These are phyloP conservation scores for Phymatocera aterrima DNA, from an alignment of 2,888 invertebrate genomes.

Conservation along the genomic window DNA sequence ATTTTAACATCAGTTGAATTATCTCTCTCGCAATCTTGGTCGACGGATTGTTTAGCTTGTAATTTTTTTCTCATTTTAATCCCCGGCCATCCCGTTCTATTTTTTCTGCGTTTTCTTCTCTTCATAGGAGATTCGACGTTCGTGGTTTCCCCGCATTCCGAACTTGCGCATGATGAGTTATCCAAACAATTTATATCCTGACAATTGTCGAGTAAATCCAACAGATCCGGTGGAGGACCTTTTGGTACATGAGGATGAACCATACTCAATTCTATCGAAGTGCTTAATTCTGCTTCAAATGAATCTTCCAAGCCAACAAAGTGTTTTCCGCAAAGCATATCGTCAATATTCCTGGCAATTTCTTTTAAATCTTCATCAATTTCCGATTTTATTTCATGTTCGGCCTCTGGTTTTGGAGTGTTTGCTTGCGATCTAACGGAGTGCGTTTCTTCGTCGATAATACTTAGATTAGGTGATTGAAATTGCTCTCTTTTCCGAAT, in stretches of 20 bases:
- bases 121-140: constrained; percentile 70
- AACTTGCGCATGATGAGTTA: constrained; percentile 71
- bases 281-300: constrained; percentile 69
- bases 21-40: constrained; percentile 53
- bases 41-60: constrained; percentile 55
- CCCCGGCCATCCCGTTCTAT: constrained; percentile 89
- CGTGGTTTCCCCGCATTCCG: constrained; percentile 68
- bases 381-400: constrained; percentile 60
- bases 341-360: constrained; percentile 74
- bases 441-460: constrained; percentile 58
- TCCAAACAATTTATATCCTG: constrained; percentile 67
- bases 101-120: constrained; percentile 82
- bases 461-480: constrained; percentile 52
- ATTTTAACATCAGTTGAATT: constrained; percentile 70
- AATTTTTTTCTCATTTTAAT: constrained; percentile 68
- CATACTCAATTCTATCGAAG: constrained; percentile 34
- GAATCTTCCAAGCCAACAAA: constrained; percentile 76
- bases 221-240: constrained; percentile 67
- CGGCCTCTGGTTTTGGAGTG: constrained; percentile 53
- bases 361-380: constrained; percentile 67
- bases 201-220: constrained; percentile 70
- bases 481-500: constrained; percentile 69
- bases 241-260: constrained; percentile 51
- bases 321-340: constrained; percentile 73
- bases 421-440: constrained; percentile 50